phyloP scores from a whole-genome alignment of 1,140 invertebrate species.

The Piezodorus guildinii region DNA sequence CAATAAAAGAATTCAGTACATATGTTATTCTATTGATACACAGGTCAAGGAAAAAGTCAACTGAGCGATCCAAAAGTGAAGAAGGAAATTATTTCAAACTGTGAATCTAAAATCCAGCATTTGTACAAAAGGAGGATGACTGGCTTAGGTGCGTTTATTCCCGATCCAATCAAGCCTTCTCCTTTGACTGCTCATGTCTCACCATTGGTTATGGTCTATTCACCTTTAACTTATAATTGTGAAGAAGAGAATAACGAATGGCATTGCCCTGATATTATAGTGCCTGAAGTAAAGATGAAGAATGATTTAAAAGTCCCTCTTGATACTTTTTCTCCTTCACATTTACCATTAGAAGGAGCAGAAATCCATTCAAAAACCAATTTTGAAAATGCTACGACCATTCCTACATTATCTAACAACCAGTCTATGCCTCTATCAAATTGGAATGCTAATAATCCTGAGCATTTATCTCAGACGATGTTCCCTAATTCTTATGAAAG shows the following conservation, averaged over 20 bases:
- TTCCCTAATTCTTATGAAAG: no score
- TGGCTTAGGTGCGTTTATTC: constrained; percentile 10
- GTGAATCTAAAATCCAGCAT: constrained; percentile 8
- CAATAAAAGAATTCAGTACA: neutral
- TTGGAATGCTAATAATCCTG: no score
- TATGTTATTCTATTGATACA: constrained; percentile 2
- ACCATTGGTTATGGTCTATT: neutral
- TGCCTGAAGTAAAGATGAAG: neutral
- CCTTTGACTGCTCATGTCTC: neutral
- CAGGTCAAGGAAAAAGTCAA: constrained; percentile 4
- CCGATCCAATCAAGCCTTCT: constrained; percentile 3
- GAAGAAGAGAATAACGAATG: neutral
- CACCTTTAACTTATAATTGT: neutral
- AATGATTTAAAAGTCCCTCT: no score
- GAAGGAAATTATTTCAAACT: constrained; percentile 11
- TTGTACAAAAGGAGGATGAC: constrained; percentile 16
- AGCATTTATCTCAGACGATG: no score
- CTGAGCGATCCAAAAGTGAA: constrained; percentile 9
- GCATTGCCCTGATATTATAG: neutral
- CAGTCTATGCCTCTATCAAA: no score
- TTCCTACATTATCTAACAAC: no score
- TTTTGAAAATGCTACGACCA: no score
- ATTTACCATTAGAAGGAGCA: no score
- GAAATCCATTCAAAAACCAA: no score
- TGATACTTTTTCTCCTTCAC: no score